Evolutionary conservation across 1,140 invertebrate genomes (phyloP).

Genomic region (Pomacea maculata): DNA sequence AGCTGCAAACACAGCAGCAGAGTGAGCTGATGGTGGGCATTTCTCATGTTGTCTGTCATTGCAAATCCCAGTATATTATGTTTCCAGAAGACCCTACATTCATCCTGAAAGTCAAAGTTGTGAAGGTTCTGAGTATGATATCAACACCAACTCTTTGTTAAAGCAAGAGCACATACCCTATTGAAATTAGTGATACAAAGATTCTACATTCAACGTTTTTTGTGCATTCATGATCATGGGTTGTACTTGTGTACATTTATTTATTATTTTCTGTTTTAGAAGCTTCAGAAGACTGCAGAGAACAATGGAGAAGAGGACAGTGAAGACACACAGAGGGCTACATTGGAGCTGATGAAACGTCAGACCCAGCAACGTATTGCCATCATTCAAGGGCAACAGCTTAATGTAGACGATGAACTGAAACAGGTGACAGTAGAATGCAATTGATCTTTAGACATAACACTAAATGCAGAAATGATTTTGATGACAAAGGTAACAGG

Average conservation of each 20-base stretch:
- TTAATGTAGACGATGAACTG: constrained; percentile 58
- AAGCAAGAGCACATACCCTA: background rate
- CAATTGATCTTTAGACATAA: no score
- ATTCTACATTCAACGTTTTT: background rate
- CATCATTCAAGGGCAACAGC: constrained; percentile 52
- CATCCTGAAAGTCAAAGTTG: background rate
- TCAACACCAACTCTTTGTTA: no score
- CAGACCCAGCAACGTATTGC: constrained; percentile 59
- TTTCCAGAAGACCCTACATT: background rate
- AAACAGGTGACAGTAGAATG: constrained; percentile 45
- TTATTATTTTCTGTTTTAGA: constrained; percentile 34
- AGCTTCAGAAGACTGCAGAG: constrained; percentile 41
- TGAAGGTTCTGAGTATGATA: no score
- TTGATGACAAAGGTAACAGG: no score
- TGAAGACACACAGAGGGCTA: constrained; percentile 43
- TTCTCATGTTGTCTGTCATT: background rate
- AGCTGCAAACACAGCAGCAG: constrained; percentile 54
- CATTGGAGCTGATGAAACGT: constrained; percentile 54
- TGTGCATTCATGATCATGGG: background rate
- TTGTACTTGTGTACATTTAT: background rate
- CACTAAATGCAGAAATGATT: no score
- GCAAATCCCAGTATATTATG: no score
- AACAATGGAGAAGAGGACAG: constrained; percentile 57
- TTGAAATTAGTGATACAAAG: background rate
- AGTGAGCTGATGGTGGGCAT: constrained; percentile 46